Conservation (phyloP, 2,797 vertebrate genomes). For the Echeneis naucrates region DNA sequence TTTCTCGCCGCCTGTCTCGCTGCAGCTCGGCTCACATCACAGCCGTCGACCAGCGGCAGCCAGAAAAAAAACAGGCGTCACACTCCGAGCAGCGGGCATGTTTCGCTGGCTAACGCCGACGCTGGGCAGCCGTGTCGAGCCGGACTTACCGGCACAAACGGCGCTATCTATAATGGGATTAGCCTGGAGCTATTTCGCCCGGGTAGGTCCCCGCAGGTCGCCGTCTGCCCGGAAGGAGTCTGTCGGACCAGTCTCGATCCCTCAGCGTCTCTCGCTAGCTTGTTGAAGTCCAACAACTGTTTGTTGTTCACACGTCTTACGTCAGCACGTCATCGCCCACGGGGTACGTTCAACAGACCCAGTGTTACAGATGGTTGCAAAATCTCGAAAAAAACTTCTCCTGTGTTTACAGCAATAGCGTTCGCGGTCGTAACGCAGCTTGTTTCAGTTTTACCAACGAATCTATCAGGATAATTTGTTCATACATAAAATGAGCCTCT, state of each 20-base stretch:
- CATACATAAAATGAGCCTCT: too few relatives aligned
- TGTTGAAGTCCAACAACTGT: conserved; percentile 84
- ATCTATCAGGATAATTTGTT: too few relatives aligned
- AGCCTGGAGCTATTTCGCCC: conserved; percentile 17
- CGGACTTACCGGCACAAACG: conserved; percentile 8
- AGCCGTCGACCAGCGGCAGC: conserved; percentile 66
- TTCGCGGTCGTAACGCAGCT: too few relatives aligned
- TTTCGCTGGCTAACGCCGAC: conserved; percentile 66
- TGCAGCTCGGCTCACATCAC: conserved; percentile 73
- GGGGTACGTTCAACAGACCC: conserved; percentile 57
- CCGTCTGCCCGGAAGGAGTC: conserved; percentile 43
- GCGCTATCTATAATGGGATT: not conserved
- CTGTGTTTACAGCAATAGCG: too few relatives aligned
- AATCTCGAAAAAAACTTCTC: too few relatives aligned
- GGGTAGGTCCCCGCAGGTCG: not conserved
- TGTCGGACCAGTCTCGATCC: conserved; percentile 58
- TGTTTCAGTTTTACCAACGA: too few relatives aligned
- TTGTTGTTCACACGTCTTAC: conserved; percentile 84
- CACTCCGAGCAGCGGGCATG: conserved; percentile 75
- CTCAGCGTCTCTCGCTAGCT: conserved; percentile 74
- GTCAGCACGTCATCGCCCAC: conserved; percentile 74
- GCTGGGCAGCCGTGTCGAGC: conserved; percentile 13
- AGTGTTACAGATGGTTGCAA: conserved; percentile 33
- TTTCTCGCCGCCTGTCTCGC: conserved; percentile 64
- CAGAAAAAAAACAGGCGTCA: conserved; percentile 84